Percentiles rank a stretch among this genome's conserved stretches.
These are phyloP conservation scores for Deilephila porcellus DNA, from an alignment of 2,888 invertebrate genomes.

Conservation along the genomic window DNA sequence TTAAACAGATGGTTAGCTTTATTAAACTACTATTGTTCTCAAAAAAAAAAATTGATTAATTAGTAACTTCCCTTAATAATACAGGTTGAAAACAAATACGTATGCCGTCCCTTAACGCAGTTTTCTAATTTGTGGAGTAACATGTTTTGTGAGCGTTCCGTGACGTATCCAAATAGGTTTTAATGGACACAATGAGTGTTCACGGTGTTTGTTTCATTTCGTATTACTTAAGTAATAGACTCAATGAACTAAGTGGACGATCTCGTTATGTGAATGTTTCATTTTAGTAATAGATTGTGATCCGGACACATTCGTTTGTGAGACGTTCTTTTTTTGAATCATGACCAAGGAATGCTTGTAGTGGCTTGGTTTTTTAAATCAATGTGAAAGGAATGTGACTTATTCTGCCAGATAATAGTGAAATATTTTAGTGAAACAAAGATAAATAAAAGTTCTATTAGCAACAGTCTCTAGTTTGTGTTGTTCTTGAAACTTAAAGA, in stretches of 20 bases:
- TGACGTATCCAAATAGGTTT: slow-evolving; percentile 47
- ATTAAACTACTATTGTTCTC: too few relatives aligned
- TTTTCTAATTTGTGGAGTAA: slow-evolving; percentile 54
- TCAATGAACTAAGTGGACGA: slow-evolving; percentile 31
- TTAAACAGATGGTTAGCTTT: too few relatives aligned
- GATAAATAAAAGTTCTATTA: not conserved
- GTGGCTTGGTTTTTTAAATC: not conserved
- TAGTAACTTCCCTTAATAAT: not conserved
- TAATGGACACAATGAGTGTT: slow-evolving; percentile 45
- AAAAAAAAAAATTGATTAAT: too few relatives aligned
- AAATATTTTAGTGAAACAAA: not conserved
- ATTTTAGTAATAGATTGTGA: slow-evolving; percentile 30
- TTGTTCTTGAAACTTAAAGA: too few relatives aligned
- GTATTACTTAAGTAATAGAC: slow-evolving; percentile 33
- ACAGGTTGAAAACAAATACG: not conserved
- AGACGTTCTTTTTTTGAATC: slow-evolving; percentile 23
- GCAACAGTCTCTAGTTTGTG: too few relatives aligned
- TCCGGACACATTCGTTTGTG: slow-evolving; percentile 25
- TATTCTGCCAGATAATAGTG: not conserved
- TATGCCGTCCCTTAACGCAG: slow-evolving; percentile 36
- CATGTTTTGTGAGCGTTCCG: slow-evolving; percentile 44
- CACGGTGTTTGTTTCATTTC: slow-evolving; percentile 31
- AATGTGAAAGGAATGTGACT: not conserved
- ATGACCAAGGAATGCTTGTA: slow-evolving; percentile 13
- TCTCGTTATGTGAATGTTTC: slow-evolving; percentile 31